Percentiles rank a stretch among this genome's conserved stretches.
These are phyloP conservation scores for Trissolcus japonicus DNA, from an alignment of 2,888 invertebrate genomes.

Conservation along the genomic window DNA sequence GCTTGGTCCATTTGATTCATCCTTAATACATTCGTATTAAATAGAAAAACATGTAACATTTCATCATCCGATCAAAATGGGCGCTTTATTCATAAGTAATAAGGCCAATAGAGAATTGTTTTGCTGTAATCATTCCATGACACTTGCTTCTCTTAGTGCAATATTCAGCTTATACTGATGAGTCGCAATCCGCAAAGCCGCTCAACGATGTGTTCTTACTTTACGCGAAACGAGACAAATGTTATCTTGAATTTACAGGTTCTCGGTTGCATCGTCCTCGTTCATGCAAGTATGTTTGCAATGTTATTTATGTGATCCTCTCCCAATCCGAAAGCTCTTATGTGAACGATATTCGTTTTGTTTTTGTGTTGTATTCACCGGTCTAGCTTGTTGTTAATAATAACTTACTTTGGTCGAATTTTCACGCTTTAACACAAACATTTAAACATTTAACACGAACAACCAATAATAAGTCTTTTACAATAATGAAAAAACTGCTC, in stretches of 20 bases:
- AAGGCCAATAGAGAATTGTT: too few species aligned
- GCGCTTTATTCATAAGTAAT: constrained; percentile 41
- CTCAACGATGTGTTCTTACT: constrained; percentile 51
- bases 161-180: constrained; percentile 30
- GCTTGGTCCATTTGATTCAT: too few species aligned
- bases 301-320: constrained; percentile 54
- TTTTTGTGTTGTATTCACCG: constrained; percentile 24
- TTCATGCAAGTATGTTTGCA: constrained; percentile 35
- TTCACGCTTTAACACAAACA: too few species aligned
- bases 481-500: too few species aligned
- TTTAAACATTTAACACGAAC: too few species aligned
- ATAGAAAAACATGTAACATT: neutral
- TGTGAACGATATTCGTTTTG: constrained; percentile 42
- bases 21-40: neutral
- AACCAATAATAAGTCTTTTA: too few species aligned
- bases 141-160: constrained; percentile 55
- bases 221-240: constrained; percentile 55
- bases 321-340: constrained; percentile 38
- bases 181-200: constrained; percentile 33
- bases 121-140: too few species aligned
- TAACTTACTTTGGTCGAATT: constrained; percentile 14
- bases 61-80: constrained; percentile 29
- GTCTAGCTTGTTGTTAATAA: constrained; percentile 35
- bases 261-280: constrained; percentile 47
- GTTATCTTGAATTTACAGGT: constrained; percentile 56